Evolutionary conservation across 2,888 invertebrate genomes (phyloP).

Genomic region (Campaea margaritaria): DNA sequence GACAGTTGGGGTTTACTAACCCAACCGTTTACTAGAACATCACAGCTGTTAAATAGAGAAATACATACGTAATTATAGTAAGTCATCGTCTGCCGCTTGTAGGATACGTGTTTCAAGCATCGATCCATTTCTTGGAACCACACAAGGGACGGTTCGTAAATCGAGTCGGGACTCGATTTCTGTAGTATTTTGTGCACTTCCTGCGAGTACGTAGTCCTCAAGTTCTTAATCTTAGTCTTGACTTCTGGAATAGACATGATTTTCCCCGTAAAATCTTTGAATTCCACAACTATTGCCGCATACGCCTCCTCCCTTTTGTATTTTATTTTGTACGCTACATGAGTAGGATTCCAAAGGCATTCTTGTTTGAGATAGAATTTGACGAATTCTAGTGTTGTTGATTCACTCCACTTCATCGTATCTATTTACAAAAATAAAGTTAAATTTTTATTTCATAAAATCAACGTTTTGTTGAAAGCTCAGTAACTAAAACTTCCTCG

Average conservation of each 20-base stretch:
- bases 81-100: conserved; percentile 46
- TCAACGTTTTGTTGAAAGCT: too few species aligned
- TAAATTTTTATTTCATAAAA: too few species aligned
- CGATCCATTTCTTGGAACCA: conserved; percentile 79
- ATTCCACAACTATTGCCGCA: conserved; percentile 60
- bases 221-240: conserved; percentile 78
- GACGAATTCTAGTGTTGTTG: conserved; percentile 76
- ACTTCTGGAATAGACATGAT: conserved; percentile 67
- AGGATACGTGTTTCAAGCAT: conserved; percentile 68
- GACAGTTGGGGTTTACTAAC: neutral
- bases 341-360: conserved; percentile 78
- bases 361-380: conserved; percentile 79
- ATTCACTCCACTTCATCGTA: conserved; percentile 78
- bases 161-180: conserved; percentile 67
- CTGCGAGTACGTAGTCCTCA: conserved; percentile 79
- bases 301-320: conserved; percentile 71
- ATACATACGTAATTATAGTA: conserved; percentile 18
- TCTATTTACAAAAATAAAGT: neutral
- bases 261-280: conserved; percentile 63
- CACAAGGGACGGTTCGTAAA: conserved; percentile 69
- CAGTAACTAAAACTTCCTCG: too few species aligned
- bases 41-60: neutral
- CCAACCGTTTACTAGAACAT: neutral
- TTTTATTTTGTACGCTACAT: conserved; percentile 71
- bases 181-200: conserved; percentile 77